These are phyloP conservation scores for Scrobipalpa costella DNA, from an alignment of 2,888 invertebrate genomes.

Conservation along the genomic window DNA sequence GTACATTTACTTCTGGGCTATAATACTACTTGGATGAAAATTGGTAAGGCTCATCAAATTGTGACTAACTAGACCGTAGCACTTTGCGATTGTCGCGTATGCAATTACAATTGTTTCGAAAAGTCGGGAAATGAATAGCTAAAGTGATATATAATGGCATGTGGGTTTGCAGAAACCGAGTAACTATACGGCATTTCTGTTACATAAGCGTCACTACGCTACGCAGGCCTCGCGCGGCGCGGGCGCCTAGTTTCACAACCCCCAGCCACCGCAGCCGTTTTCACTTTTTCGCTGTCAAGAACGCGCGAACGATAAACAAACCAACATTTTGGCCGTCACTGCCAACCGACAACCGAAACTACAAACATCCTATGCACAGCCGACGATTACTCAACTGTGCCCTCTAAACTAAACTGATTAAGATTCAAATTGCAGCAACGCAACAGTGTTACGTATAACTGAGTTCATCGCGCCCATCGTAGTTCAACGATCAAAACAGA, in stretches of 20 bases:
- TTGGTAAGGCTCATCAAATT: neutral
- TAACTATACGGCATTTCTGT: conserved; percentile 54
- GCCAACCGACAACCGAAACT: conserved; percentile 49
- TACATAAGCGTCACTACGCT: conserved; percentile 59
- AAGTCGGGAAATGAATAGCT: conserved; percentile 14
- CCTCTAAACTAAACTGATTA: conserved; percentile 46
- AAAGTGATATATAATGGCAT: conserved; percentile 19
- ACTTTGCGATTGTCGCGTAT: neutral
- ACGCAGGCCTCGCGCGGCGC: conserved; percentile 46
- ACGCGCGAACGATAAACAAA: conserved; percentile 79
- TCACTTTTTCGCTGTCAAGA: conserved; percentile 82
- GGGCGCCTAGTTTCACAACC: conserved; percentile 74
- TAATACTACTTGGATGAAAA: neutral
- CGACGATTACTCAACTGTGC: conserved; percentile 44
- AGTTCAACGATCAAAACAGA: conserved; percentile 55
- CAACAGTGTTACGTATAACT: conserved; percentile 49
- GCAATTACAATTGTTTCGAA: conserved; percentile 4
- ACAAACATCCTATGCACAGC: conserved; percentile 48
- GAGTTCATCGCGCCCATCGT: conserved; percentile 49
- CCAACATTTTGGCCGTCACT: conserved; percentile 78
- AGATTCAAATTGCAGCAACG: conserved; percentile 57
- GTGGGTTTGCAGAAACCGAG: conserved; percentile 21
- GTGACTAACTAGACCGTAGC: neutral
- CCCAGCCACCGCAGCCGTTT: conserved; percentile 74
- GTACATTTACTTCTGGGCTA: neutral